Base-by-base conservation (phyloP, 2,113 vertebrate genomes). In the Spea bombifrons region DNA sequence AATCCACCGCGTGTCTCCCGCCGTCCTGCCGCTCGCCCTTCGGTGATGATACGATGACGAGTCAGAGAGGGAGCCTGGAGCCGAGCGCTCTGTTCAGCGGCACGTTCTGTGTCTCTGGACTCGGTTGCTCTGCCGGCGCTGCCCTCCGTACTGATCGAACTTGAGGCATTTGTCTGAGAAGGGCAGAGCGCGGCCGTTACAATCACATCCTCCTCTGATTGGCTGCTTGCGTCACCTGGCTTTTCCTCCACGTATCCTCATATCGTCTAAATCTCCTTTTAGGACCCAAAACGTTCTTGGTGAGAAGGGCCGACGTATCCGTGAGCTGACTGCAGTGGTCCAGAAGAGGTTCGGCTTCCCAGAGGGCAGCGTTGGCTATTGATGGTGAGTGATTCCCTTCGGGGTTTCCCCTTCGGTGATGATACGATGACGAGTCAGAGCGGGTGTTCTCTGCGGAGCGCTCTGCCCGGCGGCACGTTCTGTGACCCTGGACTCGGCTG, bases 311-410 rank as follows among this genome's bases (percentile, higher is more conserved):
- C 94, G 97, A 6, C 94, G 97, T 3, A 99, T 99, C 88, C 92
- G 97, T 81, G 97, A 99, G 85, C 88, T 99, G 88, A 99, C 97
- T 0, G 97, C 97, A 4, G 97, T 99, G 0, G 97, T 99, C 76
- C 97, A 99, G 93, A 99, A 99, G 91, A 93, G 97, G 81, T 99
- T 98, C 61, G 96, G 97, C 5, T 99, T 99, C 88, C 97, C 97
- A 0, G 97, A 99, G 85, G 96, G 96, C 87, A 99, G 94, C 0
- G 97, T 99, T 61, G 97, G 99, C n/a, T 61, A 7, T 17, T n/a
- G n/a, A 99, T 86, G 97, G 97, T 99, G 84, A 93, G 95, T 57
- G 55, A 12, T 10, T 57, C 9, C 55, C 12, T 4, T 13, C 55
- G 55, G 55, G 4, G 9, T n/a, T 75, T 4, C 17, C 89, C 92